Percentiles rank a stretch among this genome's conserved stretches.
These are phyloP conservation scores for Aporrectodea caliginosa DNA, from an alignment of 1,140 invertebrate species.

Conservation along the genomic window DNA sequence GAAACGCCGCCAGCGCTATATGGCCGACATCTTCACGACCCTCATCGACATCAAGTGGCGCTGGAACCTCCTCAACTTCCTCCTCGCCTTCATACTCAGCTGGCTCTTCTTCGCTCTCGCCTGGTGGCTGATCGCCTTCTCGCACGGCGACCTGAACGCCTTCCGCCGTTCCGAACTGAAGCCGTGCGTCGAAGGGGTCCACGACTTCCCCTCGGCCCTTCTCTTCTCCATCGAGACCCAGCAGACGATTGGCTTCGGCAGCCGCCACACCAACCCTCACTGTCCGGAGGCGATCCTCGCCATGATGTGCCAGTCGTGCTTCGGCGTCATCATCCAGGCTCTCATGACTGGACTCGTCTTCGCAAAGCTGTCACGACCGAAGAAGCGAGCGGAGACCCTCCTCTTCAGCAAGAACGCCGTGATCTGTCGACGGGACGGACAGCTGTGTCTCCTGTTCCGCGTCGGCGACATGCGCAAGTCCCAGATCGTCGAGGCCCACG, in stretches of 20 bases:
- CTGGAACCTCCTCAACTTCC: slow-evolving; percentile 57
- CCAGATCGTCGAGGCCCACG: slow-evolving; percentile 26
- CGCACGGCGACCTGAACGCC: slow-evolving; percentile 54
- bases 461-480: slow-evolving; percentile 32
- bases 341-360: slow-evolving; percentile 59
- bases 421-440: slow-evolving; percentile 62
- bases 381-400: slow-evolving; percentile 87
- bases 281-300: slow-evolving; percentile 94
- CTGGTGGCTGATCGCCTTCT: slow-evolving; percentile 58
- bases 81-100: slow-evolving; percentile 55
- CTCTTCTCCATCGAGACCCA: slow-evolving; percentile 60
- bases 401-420: slow-evolving; percentile 34
- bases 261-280: slow-evolving; percentile 81
- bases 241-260: slow-evolving; percentile 60
- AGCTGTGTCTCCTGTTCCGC: slow-evolving; percentile 65
- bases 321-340: slow-evolving; percentile 83
- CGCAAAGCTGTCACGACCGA: slow-evolving; percentile 64
- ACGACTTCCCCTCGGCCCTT: slow-evolving; percentile 55
- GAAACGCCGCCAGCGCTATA: slow-evolving; percentile 77
- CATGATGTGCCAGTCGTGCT: slow-evolving; percentile 95
- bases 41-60: slow-evolving; percentile 64
- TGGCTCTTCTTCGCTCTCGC: slow-evolving; percentile 59
- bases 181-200: slow-evolving; percentile 56
- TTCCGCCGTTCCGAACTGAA: slow-evolving; percentile 48
- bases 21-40: slow-evolving; percentile 81